Conservation (phyloP, 2,888 invertebrate species). For the Scaptomyza polygonia region DNA sequence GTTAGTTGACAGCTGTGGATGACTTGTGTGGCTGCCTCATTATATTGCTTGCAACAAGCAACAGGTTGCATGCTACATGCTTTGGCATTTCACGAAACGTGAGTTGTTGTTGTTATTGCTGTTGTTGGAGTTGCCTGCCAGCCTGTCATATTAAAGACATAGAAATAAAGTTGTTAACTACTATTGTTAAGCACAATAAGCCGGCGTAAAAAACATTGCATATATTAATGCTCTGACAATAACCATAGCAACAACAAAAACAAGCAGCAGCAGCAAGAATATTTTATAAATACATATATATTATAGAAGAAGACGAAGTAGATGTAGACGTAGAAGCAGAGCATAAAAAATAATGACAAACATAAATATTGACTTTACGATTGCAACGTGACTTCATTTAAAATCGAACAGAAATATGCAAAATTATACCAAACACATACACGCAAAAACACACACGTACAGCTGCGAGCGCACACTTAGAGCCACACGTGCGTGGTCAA, state of each 20-base stretch:
- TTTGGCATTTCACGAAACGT: conserved; percentile 58
- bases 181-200: conserved; percentile 69
- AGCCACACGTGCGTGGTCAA: conserved; percentile 77
- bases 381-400: conserved; percentile 81
- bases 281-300: not conserved
- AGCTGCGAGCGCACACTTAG: conserved; percentile 62
- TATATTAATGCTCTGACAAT: conserved; percentile 40
- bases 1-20: conserved; percentile 70
- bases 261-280: conserved; percentile 12
- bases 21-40: conserved; percentile 64
- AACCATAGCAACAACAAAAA: conserved; percentile 30
- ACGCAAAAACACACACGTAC: conserved; percentile 40
- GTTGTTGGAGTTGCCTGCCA: conserved; percentile 8
- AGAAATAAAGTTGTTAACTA: conserved; percentile 75
- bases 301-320: conserved; percentile 1
- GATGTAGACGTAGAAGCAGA: conserved; percentile 28
- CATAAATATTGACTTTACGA: conserved; percentile 68
- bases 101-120: conserved; percentile 6
- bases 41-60: conserved; percentile 39
- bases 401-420: conserved; percentile 80
- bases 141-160: conserved; percentile 31
- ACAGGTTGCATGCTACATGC: conserved; percentile 37
- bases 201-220: conserved; percentile 49
- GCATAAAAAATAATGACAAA: conserved; percentile 69
- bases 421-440: conserved; percentile 57